These are phyloP conservation scores for Xenops minutus DNA, from an alignment of 2,797 vertebrate species.

Conservation along the genomic window DNA sequence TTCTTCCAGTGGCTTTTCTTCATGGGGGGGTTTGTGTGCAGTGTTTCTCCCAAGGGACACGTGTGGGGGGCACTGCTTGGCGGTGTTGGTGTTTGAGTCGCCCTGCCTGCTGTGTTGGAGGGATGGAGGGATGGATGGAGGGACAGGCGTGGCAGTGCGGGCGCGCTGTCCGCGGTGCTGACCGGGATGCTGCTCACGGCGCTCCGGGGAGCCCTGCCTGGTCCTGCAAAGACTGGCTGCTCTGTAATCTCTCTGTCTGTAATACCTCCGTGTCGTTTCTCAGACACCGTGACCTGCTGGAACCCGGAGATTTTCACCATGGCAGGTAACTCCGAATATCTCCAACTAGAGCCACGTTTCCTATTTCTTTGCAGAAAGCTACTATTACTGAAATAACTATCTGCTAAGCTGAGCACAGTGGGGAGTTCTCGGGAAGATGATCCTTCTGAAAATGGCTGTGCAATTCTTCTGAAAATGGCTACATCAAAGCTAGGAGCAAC, in stretches of 20 bases:
- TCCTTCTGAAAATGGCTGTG: not conserved
- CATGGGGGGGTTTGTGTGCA: rapidly evolving
- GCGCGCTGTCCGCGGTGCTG: not conserved
- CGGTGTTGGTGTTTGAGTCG: rapidly evolving
- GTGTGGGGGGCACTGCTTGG: rapidly evolving
- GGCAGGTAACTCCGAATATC: not conserved
- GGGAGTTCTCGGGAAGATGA: not conserved
- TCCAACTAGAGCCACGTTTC: not conserved
- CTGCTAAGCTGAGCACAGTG: not conserved
- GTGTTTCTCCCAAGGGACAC: not conserved
- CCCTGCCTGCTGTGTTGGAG: not conserved
- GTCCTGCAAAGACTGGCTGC: not conserved
- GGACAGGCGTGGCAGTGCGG: not conserved
- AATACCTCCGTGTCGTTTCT: not conserved
- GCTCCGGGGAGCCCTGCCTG: not conserved
- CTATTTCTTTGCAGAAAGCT: not conserved
- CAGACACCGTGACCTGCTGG: rapidly evolving
- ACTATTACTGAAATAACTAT: not conserved
- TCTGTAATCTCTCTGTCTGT: rapidly evolving
- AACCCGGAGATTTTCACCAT: not conserved
- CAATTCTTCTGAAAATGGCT: not conserved
- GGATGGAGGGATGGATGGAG: not conserved
- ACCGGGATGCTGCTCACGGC: not conserved
- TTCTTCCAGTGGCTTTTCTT: too few species aligned
- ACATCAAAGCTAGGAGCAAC: not conserved